Percentiles rank a stretch among this genome's conserved stretches.
These are phyloP conservation scores for Cecropterus lyciades DNA, from an alignment of 1,140 invertebrate species.

Conservation along the genomic window DNA sequence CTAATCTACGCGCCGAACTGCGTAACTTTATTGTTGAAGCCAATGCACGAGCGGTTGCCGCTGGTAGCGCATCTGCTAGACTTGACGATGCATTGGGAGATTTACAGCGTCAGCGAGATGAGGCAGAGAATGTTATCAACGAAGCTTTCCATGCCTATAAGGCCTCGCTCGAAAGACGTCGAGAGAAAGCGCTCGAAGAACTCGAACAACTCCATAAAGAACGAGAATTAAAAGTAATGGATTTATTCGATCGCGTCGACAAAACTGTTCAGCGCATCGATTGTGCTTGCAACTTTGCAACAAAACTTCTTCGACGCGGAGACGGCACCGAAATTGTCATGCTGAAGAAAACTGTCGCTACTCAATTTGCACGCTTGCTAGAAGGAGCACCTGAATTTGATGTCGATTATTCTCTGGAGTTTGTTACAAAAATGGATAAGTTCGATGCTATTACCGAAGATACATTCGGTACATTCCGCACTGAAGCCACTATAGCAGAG, in stretches of 20 bases:
- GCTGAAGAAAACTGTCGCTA: conserved; percentile 90
- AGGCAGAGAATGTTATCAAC: conserved; percentile 92
- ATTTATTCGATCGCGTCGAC: conserved; percentile 91
- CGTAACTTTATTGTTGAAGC: conserved; percentile 89
- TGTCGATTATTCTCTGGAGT: conserved; percentile 91
- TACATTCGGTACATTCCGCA: conserved; percentile 89
- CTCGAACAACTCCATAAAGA: conserved; percentile 92
- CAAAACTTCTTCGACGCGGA: conserved; percentile 91
- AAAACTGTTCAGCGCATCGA: conserved; percentile 93
- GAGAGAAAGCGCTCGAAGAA: conserved; percentile 90
- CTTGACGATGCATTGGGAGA: conserved; percentile 93
- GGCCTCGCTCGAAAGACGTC: conserved; percentile 91
- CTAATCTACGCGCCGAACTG: conserved; percentile 90
- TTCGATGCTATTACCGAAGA: conserved; percentile 90
- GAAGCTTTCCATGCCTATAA: conserved; percentile 94
- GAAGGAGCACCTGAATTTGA: conserved; percentile 92
- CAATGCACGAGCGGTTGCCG: conserved; percentile 89
- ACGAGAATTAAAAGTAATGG: conserved; percentile 94
- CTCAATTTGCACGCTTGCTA: conserved; percentile 91
- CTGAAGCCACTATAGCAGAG: conserved; percentile 85
- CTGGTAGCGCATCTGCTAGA: conserved; percentile 89
- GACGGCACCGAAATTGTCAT: conserved; percentile 93
- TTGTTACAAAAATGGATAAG: conserved; percentile 91
- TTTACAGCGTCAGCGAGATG: conserved; percentile 93
- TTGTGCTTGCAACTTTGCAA: conserved; percentile 93